A percentile compares a stretch with the other conserved stretches of the same genome.
phyloP scores from a whole-genome alignment of 2,113 vertebrate species.

The Nymphicus hollandicus region DNA sequence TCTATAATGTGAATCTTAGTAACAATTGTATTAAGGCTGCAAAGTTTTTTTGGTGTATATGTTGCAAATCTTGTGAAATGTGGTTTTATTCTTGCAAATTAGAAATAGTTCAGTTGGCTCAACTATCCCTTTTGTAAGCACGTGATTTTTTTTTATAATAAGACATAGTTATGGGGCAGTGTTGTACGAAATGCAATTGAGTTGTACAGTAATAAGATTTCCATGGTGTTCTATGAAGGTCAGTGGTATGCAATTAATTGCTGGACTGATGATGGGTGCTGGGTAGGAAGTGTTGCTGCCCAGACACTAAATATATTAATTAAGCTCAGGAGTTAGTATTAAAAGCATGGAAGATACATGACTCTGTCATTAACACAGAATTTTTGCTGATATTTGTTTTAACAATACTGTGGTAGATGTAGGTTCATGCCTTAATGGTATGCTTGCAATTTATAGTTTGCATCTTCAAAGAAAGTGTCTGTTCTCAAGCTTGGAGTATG shows the following conservation, averaged over 20 bases:
- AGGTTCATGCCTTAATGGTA: background rate
- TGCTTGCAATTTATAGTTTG: background rate
- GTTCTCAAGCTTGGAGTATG: background rate
- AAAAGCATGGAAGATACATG: constrained; percentile 13
- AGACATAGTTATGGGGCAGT: constrained; percentile 73
- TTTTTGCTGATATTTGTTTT: constrained; percentile 30
- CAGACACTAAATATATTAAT: constrained; percentile 75
- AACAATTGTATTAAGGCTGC: constrained; percentile 33
- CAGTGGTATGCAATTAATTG: constrained; percentile 84
- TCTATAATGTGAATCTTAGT: constrained; percentile 15
- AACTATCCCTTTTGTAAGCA: constrained; percentile 25
- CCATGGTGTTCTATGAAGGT: constrained; percentile 80
- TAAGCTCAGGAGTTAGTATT: constrained; percentile 57
- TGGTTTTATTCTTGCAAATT: constrained; percentile 19
- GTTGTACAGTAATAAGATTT: constrained; percentile 82
- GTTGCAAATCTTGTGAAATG: constrained; percentile 34
- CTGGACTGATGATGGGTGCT: constrained; percentile 71
- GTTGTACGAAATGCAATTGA: constrained; percentile 73
- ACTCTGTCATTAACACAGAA: background rate
- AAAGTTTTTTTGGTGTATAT: background rate
- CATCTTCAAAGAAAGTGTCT: background rate
- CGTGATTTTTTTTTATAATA: constrained; percentile 5
- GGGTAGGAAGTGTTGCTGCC: constrained; percentile 79
- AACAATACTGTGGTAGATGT: background rate
- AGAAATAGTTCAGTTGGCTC: constrained; percentile 38